Evolutionary conservation across 2,888 invertebrate species (phyloP).

Genomic region (Tortrix viridana): DNA sequence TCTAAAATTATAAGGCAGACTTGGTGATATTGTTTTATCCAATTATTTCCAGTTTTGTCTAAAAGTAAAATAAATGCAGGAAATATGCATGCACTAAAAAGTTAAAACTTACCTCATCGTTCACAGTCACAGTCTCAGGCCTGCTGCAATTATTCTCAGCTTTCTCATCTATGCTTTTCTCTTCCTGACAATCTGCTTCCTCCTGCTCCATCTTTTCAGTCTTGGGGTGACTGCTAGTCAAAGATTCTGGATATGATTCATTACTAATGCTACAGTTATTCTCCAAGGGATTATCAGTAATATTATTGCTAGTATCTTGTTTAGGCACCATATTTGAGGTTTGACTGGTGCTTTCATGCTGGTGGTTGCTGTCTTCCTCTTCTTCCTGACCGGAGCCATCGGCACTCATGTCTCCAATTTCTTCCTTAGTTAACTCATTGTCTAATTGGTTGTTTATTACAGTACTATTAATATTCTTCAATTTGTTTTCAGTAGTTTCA

Average conservation of each 20-base stretch:
- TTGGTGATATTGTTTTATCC: no score
- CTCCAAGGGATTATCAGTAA: conserved; percentile 42
- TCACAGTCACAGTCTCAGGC: conserved; percentile 5
- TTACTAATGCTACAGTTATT: conserved; percentile 54
- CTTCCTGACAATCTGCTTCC: conserved; percentile 39
- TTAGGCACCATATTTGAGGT: conserved; percentile 37
- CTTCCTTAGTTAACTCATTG: conserved; percentile 40
- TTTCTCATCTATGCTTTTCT: conserved; percentile 42
- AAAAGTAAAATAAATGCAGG: no score
- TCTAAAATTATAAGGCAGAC: no score
- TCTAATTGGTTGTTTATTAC: conserved; percentile 49
- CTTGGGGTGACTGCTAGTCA: conserved; percentile 47
- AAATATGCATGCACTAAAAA: background rate
- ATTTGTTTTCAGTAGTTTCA: conserved; percentile 46
- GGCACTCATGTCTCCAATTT: conserved; percentile 34
- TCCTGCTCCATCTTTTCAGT: conserved; percentile 46
- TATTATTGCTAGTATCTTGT: conserved; percentile 45
- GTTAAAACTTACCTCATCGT: conserved; percentile 1
- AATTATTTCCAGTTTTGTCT: no score
- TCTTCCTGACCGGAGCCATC: conserved; percentile 44
- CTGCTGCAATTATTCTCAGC: conserved; percentile 16
- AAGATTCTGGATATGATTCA: conserved; percentile 51
- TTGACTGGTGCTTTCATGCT: conserved; percentile 35
- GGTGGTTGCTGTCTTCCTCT: conserved; percentile 41
- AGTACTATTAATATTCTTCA: conserved; percentile 50